Base-by-base conservation (phyloP, 2,888 invertebrate genomes). In the Diarsia brunnea region DNA sequence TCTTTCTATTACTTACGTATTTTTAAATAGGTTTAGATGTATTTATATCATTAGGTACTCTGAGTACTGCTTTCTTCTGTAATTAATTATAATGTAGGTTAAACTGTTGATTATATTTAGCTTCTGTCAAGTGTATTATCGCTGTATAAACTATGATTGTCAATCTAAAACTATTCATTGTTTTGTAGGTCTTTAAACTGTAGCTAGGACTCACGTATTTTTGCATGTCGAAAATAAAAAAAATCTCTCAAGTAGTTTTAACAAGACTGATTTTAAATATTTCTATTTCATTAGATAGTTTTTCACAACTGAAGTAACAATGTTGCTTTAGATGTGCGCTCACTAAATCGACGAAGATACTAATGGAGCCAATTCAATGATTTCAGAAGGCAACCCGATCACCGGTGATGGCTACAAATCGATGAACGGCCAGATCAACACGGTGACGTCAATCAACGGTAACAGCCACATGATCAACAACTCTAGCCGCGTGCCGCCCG, bases 401-500 rank as follows among this genome's bases (percentile, higher is more conserved):
- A 97, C 97, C 89, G 97, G 97, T 85, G 97, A 97, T 90, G 97
- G 97, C 91, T 97, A 97, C 95, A 97, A 96, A 92, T 96, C 97
- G 87, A 92, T 96, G 94, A 96, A 96, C 92, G 97, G 97, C 89
- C 97, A 97, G 91, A 97, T 96, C 92, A 96, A 97, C 93, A 95
- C 94, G 86, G 95, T 95, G 89, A 96, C 96, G 85, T 95, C 95
- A 84, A 92, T 95, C 81, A 94, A 94, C 89, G 95, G 96, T 84
- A 92, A 92, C 91, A 95, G 92, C 91, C 93, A 93, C 83, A 90
- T 94, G 84, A 93, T 94, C 86, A 91, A 93, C 81, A 75, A 61
- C 76, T 97, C 97, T 90, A 95, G 94, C 91, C 97, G 97, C 92
- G 97, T 97, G 85, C 98, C 98, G 69, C 98, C 98, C 70, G 98